A percentile compares a stretch with the other conserved stretches of the same genome.
phyloP scores from a whole-genome alignment of 2,113 vertebrate genomes.

The Melanostigma gelatinosum region DNA sequence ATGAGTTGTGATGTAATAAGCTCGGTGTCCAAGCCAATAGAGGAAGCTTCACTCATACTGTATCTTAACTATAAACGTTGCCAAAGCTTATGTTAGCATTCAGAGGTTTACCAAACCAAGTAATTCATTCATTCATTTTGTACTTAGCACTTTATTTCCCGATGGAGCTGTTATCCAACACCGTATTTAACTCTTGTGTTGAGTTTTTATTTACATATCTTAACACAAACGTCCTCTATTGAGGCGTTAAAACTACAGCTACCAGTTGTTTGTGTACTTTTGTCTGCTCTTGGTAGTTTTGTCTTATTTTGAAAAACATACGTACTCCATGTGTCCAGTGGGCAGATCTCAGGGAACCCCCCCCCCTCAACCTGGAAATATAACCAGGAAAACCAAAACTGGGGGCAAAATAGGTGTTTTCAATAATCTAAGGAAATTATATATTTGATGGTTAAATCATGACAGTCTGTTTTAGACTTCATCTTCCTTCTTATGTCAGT shows the following conservation, averaged over 20 bases:
- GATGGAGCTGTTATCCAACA: constrained; percentile 71
- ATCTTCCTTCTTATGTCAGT: background rate
- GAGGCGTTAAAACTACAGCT: constrained; percentile 59
- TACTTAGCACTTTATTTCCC: constrained; percentile 85
- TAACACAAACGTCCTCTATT: constrained; percentile 61
- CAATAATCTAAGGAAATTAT: constrained; percentile 8
- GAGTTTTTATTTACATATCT: constrained; percentile 40
- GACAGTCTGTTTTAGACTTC: background rate
- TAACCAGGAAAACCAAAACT: constrained; percentile 41
- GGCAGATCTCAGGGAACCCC: constrained; percentile 83
- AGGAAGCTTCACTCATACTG: constrained; percentile 71
- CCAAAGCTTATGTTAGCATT: constrained; percentile 78
- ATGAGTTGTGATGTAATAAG: constrained; percentile 71
- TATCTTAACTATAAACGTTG: constrained; percentile 59
- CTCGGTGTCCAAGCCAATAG: constrained; percentile 71
- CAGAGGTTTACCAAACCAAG: constrained; percentile 64
- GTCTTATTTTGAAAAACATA: constrained; percentile 39
- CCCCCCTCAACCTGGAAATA: constrained; percentile 20
- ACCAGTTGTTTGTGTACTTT: constrained; percentile 34
- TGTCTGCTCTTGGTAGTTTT: constrained; percentile 18
- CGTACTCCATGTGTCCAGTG: constrained; percentile 73
- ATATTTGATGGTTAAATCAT: constrained; percentile 13
- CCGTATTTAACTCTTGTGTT: constrained; percentile 73
- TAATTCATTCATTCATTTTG: constrained; percentile 70
- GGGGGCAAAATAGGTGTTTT: constrained; percentile 22